A percentile compares a stretch with the other conserved stretches of the same genome.
Conservation (phyloP, 2,797 vertebrate species). For the Arremon brunneinucha region DNA sequence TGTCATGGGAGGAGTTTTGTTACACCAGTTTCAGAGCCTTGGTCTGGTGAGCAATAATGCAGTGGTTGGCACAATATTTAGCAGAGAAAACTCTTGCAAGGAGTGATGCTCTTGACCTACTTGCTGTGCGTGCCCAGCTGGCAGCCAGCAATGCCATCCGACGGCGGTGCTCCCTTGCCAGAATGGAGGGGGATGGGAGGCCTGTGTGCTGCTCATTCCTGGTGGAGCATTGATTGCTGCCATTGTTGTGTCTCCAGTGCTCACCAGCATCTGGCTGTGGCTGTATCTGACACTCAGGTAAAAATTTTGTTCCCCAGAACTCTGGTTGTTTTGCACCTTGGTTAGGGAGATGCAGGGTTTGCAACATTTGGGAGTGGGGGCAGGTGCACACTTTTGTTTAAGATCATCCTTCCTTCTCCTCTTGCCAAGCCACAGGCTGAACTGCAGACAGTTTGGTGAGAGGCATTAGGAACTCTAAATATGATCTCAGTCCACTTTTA, state of each 20-base stretch:
- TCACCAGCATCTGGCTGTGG: not conserved
- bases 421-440: not conserved
- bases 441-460: not conserved
- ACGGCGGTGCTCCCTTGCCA: not conserved
- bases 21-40: not conserved
- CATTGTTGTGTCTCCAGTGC: not conserved
- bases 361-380: not conserved
- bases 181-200: not conserved
- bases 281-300: not conserved
- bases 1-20: not conserved
- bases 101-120: constrained; percentile 52
- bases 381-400: not conserved
- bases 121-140: constrained; percentile 36
- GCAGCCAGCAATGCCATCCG: not conserved
- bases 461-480: not conserved
- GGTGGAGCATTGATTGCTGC: not conserved
- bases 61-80: not conserved
- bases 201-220: not conserved
- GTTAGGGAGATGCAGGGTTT: not conserved
- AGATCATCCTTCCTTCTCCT: not conserved
- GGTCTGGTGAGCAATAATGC: not conserved
- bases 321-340: not conserved
- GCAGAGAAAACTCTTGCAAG: not conserved
- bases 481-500: not conserved
- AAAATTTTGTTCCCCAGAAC: not conserved